Base-by-base conservation (phyloP, 2,888 invertebrate species). In the Folsomia candida region DNA sequence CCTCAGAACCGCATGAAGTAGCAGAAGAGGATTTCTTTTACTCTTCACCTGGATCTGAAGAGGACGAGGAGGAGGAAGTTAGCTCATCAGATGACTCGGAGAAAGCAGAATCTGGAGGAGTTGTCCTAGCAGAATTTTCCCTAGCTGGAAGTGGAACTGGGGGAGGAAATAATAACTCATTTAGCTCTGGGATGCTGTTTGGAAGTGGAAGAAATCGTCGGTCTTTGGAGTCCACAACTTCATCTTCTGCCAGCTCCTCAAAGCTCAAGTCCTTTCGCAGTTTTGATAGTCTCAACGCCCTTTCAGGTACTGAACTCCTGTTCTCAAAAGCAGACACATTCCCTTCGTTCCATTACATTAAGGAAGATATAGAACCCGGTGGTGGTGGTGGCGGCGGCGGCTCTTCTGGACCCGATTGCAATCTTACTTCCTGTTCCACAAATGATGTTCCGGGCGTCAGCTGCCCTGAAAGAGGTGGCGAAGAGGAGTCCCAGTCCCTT, bases 241-340 rank as follows among this genome's bases (percentile, higher is more conserved):
- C 71, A 2, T 69, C 73, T 62, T 22, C 67, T 25, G 27, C 51
- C 18, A 14, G n/a, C 22, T 63, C 69, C 28, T 69, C 79, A 1
- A 82, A 83, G 62, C 81, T 86, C 67, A 82, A 85, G 66, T 85
- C 85, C 1, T 85, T 84, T 72, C 82, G 85, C 22, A 86, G 86
- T 77, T 85, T 85, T 80, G 86, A 86, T 81, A 86, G 86, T 66
- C 81, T 86, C 57, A 83, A 85, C 69, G 70, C 73, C 47, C 67
- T 80, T 14, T 73, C 78, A n/a, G 80, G 80, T 22, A 79, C 80
- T 25, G 80, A 80, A 68, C 72, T 80, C 18, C 76, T 80, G n/a
- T 80, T 80, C 58, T 80, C 80, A 25, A 78, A 78, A 62, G 73
- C 78, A 14, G 80, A 80, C 58, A 78, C 78, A 24, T 80, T 80